phyloP scores from a whole-genome alignment of 2,797 vertebrate species.

The Syngnathus rostellatus region DNA sequence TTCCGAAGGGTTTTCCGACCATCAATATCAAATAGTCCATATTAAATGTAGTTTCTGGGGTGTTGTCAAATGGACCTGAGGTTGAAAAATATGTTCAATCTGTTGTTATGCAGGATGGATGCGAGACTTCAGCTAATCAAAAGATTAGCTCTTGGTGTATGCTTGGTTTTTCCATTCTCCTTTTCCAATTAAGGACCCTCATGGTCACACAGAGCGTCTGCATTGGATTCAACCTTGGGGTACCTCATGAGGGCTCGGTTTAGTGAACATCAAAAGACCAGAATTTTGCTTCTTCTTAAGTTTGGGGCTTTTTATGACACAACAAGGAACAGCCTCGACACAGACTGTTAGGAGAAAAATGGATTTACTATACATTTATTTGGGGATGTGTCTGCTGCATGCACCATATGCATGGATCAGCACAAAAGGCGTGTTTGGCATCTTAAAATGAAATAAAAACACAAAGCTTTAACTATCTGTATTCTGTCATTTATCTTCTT shows the following conservation, averaged over 20 bases:
- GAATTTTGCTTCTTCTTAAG: neutral
- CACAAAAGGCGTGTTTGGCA: neutral
- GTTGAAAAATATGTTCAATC: neutral
- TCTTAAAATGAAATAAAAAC: neutral
- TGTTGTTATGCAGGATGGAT: neutral
- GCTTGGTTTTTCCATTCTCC: neutral
- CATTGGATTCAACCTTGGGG: neutral
- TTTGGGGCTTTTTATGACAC: neutral
- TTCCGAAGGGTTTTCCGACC: neutral
- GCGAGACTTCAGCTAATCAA: neutral
- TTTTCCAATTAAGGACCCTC: neutral
- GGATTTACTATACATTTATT: neutral
- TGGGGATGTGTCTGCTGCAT: neutral
- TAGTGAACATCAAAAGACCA: no score
- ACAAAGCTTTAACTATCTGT: neutral
- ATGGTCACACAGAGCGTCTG: neutral
- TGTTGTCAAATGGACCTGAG: neutral
- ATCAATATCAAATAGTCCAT: neutral
- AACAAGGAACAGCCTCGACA: neutral
- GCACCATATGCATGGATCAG: neutral
- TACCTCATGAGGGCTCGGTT: neutral
- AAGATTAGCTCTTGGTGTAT: neutral
- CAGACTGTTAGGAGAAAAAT: neutral
- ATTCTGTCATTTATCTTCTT: neutral
- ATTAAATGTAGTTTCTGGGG: neutral